Conservation (phyloP, 2,888 invertebrate species). For the Chymomyza fuscimana region DNA sequence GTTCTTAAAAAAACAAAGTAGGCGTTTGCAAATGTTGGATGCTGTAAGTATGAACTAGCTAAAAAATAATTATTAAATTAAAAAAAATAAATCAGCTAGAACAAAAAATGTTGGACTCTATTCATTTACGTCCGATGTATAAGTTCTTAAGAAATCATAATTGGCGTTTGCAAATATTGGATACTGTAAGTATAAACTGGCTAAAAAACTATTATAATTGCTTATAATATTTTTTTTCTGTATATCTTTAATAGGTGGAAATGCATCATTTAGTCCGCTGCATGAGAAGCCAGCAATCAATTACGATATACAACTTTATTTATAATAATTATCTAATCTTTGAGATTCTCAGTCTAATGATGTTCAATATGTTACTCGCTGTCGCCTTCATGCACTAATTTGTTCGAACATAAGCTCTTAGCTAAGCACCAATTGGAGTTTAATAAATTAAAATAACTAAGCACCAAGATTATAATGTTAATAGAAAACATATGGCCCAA, state of each 20-base stretch:
- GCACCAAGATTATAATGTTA: too few species aligned
- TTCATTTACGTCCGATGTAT: too few species aligned
- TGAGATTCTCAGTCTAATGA: background rate
- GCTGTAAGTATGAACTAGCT: background rate
- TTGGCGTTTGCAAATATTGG: background rate
- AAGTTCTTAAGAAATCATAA: background rate
- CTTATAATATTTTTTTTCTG: background rate
- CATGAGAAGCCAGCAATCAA: background rate
- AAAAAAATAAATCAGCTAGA: too few species aligned
- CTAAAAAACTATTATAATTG: too few species aligned
- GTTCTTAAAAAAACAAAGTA: background rate
- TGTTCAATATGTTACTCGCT: too few species aligned
- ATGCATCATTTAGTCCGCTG: background rate
- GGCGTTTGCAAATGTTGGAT: background rate
- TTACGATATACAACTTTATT: background rate
- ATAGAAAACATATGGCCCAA: too few species aligned
- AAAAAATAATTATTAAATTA: background rate
- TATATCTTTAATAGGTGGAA: background rate
- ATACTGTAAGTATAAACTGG: background rate
- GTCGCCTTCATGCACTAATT: too few species aligned
- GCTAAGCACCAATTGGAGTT: too few species aligned
- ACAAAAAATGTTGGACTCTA: too few species aligned
- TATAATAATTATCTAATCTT: background rate
- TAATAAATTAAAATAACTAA: too few species aligned
- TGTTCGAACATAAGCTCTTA: too few species aligned